Conservation (phyloP, 1,140 invertebrate species). For the Acyrthosiphon pisum region DNA sequence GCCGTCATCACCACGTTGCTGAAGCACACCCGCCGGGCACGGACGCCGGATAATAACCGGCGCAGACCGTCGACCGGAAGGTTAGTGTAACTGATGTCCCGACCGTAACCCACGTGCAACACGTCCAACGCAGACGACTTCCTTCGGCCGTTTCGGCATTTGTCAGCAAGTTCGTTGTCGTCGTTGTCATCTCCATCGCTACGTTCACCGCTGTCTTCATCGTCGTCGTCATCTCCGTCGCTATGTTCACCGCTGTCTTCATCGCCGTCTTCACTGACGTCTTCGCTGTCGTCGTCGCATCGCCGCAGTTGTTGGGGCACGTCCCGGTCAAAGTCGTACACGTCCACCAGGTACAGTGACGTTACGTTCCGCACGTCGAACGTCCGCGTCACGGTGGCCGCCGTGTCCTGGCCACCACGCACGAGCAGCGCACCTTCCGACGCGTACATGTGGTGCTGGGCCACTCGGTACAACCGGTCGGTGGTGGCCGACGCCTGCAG, state of each 20-base stretch:
- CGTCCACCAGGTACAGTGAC: slow-evolving; percentile 49
- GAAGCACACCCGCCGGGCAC: slow-evolving; percentile 18
- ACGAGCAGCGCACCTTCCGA: slow-evolving; percentile 26
- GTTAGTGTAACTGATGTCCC: neutral
- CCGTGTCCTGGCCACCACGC: slow-evolving; percentile 38
- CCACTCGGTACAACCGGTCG: slow-evolving; percentile 53
- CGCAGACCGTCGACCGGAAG: neutral
- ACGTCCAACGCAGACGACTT: slow-evolving; percentile 23
- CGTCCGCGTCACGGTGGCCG: neutral
- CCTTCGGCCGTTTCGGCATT: neutral
- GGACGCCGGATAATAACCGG: neutral
- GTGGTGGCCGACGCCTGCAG: slow-evolving; percentile 50
- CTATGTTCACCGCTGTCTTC: too few species aligned
- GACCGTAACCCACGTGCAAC: slow-evolving; percentile 42
- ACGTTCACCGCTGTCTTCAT: too few species aligned
- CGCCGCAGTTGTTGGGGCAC: slow-evolving; percentile 32
- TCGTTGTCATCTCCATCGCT: neutral
- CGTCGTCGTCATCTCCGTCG: neutral
- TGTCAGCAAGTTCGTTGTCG: too few species aligned
- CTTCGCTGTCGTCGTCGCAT: neutral
- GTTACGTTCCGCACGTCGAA: neutral
- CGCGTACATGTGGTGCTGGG: slow-evolving; percentile 55
- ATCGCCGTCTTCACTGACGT: too few species aligned
- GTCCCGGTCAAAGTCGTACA: slow-evolving; percentile 46
- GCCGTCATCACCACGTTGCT: slow-evolving; percentile 36